These are phyloP conservation scores for Arothron firmamentum DNA, from an alignment of 2,113 vertebrate genomes.

Conservation along the genomic window DNA sequence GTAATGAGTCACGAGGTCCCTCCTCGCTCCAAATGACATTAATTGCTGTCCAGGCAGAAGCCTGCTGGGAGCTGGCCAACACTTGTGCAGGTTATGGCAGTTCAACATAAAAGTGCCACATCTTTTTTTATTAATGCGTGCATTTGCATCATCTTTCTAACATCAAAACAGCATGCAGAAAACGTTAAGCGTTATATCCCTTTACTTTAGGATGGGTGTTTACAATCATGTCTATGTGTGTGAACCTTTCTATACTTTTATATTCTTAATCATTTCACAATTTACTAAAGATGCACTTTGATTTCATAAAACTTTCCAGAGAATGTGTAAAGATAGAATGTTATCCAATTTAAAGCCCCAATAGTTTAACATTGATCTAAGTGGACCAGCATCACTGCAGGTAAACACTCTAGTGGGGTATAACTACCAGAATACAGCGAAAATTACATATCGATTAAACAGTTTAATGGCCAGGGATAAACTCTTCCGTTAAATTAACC, in stretches of 20 bases:
- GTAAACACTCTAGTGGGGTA: not conserved
- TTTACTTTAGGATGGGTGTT: conserved; percentile 8
- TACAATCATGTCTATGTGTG: too few relatives aligned
- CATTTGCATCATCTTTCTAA: conserved; percentile 10
- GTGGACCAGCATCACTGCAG: too few relatives aligned
- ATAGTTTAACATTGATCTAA: too few relatives aligned
- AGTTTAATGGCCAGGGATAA: not conserved
- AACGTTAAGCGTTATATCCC: conserved; percentile 4
- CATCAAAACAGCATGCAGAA: too few relatives aligned
- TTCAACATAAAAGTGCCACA: conserved; percentile 10
- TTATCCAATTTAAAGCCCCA: too few relatives aligned
- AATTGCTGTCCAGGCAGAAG: conserved; percentile 64
- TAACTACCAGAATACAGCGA: not conserved
- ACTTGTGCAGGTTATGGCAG: conserved; percentile 28
- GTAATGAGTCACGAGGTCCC: conserved; percentile 63
- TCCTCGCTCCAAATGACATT: conserved; percentile 61
- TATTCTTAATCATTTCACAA: not conserved
- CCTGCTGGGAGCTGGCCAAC: conserved; percentile 55
- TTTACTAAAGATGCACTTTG: not conserved
- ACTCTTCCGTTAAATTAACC: not conserved
- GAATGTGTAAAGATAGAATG: too few relatives aligned
- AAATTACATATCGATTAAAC: not conserved
- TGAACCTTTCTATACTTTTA: not conserved
- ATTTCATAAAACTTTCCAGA: too few relatives aligned
- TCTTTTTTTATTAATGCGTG: not conserved